Evolutionary conservation across 2,888 invertebrate genomes (phyloP), one percentile per base, ranked within the genome.

Genomic region (Margaritifera margaritifera): DNA sequence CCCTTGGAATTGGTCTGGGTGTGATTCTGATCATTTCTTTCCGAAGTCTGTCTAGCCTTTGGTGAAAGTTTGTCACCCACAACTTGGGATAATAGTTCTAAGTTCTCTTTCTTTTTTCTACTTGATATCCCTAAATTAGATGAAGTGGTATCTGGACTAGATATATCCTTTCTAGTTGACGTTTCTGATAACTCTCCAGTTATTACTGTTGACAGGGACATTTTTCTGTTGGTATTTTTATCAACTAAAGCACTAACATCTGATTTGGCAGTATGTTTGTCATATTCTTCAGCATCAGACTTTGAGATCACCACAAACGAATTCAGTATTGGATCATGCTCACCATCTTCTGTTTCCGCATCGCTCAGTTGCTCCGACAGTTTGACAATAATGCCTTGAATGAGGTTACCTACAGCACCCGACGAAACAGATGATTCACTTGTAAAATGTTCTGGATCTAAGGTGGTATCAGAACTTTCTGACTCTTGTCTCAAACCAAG

Each of bases 401-500:
- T 57, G 6, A 77, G 68, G 18, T 65, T 63, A 27, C 66, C 68
- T 25, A 77, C 57, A 50, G 56, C 31, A 5, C 72, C 68, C 20
- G 77, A 77, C 51, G 61, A 52, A 8, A 62, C 60, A n/a, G 77
- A 77, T 20, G 58, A 31, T 27, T 63, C 66, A 42, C 69, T 69
- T 15, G n/a, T 27, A 3, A 54, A 22, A 42, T 60, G 55, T 11
- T 66, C 56, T 55, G 64, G 61, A 20, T 61, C 27, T 22, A 56
- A 55, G 5, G 27, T 27, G n/a, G 64, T 64, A n/a, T 57, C 55
- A 18, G 60, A 22, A 24, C 59, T 22, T 20, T 59, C 24, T 19
- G 58, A 19, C 6, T 75, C 74, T 42, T 4, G 42, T 15, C 42
- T 42, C 74, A 78, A 72, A 51, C 75, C 72, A 50, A 78, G 58